Percentiles rank a stretch among this genome's conserved stretches.
phyloP scores from a whole-genome alignment of 2,113 vertebrate genomes.

The Cacatua alba region DNA sequence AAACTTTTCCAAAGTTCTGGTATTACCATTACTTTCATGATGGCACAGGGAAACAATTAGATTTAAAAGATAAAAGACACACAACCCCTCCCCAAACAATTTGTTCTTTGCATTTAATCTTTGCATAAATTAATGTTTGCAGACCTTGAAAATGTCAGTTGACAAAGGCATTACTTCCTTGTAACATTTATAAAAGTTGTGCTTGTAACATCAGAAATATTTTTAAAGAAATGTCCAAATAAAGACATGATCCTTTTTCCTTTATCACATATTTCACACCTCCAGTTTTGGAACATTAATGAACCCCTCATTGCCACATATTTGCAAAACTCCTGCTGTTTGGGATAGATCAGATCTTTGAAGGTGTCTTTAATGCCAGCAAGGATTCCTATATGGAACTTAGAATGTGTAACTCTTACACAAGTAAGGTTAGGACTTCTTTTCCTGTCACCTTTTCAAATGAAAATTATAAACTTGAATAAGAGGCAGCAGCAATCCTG shows the following conservation, averaged over 20 bases:
- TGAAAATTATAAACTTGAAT: background rate
- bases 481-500: background rate
- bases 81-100: rapidly evolving
- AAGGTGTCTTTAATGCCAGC: background rate
- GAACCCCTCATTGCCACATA: background rate
- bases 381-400: background rate
- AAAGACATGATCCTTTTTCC: background rate
- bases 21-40: background rate
- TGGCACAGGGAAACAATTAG: background rate
- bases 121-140: too few species aligned
- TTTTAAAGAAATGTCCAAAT: background rate
- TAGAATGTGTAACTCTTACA: background rate
- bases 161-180: background rate
- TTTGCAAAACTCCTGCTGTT: background rate
- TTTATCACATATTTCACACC: background rate
- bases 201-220: background rate
- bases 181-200: background rate
- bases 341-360: background rate
- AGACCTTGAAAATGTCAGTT: background rate
- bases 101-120: background rate
- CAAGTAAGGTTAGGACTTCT: background rate
- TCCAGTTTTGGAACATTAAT: background rate
- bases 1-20: background rate
- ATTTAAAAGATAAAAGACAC: background rate
- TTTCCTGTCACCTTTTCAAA: background rate